phyloP scores from a whole-genome alignment of 2,888 invertebrate genomes.

The Tortricodes alternella region DNA sequence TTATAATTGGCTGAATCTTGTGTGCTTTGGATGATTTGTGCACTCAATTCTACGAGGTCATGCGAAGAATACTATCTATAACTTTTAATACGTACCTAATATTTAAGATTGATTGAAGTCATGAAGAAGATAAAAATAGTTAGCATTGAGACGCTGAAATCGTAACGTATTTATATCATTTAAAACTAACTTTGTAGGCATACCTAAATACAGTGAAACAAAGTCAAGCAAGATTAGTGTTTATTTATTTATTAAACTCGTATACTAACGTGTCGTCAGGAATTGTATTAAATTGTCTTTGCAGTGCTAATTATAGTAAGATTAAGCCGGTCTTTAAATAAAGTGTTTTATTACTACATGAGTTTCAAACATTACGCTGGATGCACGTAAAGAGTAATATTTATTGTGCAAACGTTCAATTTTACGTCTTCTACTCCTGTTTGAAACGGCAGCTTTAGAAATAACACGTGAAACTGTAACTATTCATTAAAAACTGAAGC shows the following conservation, averaged over 20 bases:
- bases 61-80: no score
- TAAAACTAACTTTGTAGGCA: not conserved
- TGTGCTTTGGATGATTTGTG: not conserved
- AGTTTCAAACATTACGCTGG: not conserved
- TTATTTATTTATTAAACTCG: no score
- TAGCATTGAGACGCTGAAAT: not conserved
- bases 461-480: constrained; percentile 16
- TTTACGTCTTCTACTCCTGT: not conserved
- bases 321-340: not conserved
- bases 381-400: not conserved
- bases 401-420: not conserved
- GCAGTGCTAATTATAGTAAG: not conserved
- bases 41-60: no score
- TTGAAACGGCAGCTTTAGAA: not conserved
- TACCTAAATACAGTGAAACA: not conserved
- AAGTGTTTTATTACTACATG: not conserved
- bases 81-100: no score
- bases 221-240: no score
- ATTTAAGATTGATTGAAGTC: not conserved
- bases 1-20: constrained; percentile 17
- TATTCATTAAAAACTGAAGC: constrained; percentile 5
- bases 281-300: no score
- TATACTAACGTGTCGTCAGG: no score
- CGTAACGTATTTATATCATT: not conserved
- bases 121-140: not conserved